Base-by-base conservation (phyloP, 2,113 vertebrate species). In the Hippocampus comes region DNA sequence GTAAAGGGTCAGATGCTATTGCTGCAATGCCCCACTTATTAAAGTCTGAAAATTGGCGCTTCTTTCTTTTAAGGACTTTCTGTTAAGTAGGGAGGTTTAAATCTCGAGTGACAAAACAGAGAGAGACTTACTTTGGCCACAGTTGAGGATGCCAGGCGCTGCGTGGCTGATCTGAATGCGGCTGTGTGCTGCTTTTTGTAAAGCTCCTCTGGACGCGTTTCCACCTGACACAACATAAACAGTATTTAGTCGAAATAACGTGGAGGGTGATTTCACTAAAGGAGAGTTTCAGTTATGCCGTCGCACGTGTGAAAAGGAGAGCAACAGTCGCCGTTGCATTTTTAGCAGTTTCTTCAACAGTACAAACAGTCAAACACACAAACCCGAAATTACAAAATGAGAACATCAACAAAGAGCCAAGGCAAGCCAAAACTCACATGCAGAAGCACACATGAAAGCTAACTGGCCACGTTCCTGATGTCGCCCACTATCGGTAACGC, bases 91-190 rank as follows among this genome's bases (percentile, higher is more conserved):
- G 49, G 10, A 27, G 73, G 61, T 81, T 77, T 72, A 79, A 79
- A 51, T 41, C n/a, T 20, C 4, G n/a, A 42, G 30, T 57, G 38
- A 73, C 25, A 46, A 27, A 78, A 71, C 30, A 43, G 17, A 77
- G 14, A 63, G 61, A 63, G 61, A 75, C 83, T 91, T 86, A 91
- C 89, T 85, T 88, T 83, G 41, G 81, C 76, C 48, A 67, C 57
- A 9, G 68, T 71, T 17, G 84, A 56, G 63, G 12, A 74, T n/a
- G 70, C 23, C 21, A 91, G 80, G 49, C 89, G 87, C 15, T 87
- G 80, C 1, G 85, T 82, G 63, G 75, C 71, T 18, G 91, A 92
- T 84, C 83, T 91, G 75, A 92, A 93, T 25, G 68, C 86, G 0
- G 90, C 86, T 2, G 84, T 88, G 49, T 74, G 74, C 65, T 85